Conservation (phyloP, 2,888 invertebrate species). For the Parthenolecanium corni region DNA sequence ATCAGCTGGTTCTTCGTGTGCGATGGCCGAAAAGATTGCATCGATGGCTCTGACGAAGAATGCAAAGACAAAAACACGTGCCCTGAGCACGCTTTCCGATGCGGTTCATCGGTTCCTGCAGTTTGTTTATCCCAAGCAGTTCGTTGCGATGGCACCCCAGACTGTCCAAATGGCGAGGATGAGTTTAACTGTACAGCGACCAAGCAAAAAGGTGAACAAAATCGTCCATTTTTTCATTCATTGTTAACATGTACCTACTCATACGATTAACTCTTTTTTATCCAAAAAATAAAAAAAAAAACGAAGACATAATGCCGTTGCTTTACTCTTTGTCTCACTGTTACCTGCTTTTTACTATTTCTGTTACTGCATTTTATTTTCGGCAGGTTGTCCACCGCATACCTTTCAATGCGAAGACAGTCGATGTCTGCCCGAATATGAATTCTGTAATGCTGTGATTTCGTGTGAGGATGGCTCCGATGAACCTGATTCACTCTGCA, state of each 20-base stretch:
- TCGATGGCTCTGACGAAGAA: conserved; percentile 77
- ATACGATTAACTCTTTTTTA: no score
- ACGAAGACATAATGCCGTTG: no score
- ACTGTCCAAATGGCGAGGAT: conserved; percentile 40
- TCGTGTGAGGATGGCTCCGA: conserved; percentile 81
- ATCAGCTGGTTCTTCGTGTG: conserved; percentile 91
- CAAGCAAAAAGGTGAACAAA: conserved; percentile 41
- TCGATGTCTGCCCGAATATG: conserved; percentile 77
- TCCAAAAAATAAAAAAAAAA: no score
- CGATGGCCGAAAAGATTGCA: conserved; percentile 71
- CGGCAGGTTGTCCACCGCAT: conserved; percentile 56
- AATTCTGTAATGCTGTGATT: conserved; percentile 81
- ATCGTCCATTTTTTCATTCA: no score
- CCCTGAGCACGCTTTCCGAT: conserved; percentile 48
- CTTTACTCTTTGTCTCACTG: no score
- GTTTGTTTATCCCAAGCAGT: conserved; percentile 65
- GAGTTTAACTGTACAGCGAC: conserved; percentile 37
- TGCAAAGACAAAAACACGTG: conserved; percentile 45
- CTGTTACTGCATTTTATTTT: no score
- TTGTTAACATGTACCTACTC: no score
- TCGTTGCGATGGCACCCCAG: conserved; percentile 62
- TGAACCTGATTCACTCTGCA: conserved; percentile 68
- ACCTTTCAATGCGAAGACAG: conserved; percentile 78
- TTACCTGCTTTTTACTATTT: no score
- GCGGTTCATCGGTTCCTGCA: conserved; percentile 50